phyloP scores from a whole-genome alignment of 1,140 invertebrate genomes.

The Calliphora vicina region DNA sequence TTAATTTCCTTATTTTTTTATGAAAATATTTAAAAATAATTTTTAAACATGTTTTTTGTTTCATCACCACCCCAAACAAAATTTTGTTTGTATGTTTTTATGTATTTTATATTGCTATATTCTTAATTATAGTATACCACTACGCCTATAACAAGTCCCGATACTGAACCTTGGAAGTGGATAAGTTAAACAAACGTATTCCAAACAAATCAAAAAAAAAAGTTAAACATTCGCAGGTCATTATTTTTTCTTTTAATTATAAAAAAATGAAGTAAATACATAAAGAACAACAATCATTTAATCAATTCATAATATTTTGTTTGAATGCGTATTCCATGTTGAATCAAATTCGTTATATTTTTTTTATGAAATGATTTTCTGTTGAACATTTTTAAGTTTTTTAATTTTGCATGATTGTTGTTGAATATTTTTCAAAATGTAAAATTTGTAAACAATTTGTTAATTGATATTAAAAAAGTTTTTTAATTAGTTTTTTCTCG shows the following conservation, averaged over 20 bases:
- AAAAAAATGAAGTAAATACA: not conserved
- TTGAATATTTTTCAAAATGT: not conserved
- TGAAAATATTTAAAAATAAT: not conserved
- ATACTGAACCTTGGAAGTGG: conserved; percentile 87
- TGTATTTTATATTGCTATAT: conserved; percentile 26
- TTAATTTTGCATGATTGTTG: conserved; percentile 27
- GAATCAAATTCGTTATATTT: not conserved
- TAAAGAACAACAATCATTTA: conserved; percentile 33
- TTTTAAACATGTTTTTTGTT: not conserved
- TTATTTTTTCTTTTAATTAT: conserved; percentile 37
- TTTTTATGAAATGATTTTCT: not conserved
- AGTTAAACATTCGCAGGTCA: conserved; percentile 42
- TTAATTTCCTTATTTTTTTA: not conserved
- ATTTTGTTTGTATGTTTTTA: conserved; percentile 19
- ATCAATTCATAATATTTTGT: not conserved
- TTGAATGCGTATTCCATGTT: conserved; percentile 19
- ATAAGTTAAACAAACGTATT: conserved; percentile 63
- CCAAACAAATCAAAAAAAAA: conserved; percentile 34
- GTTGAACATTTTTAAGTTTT: not conserved
- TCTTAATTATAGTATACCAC: conserved; percentile 70
- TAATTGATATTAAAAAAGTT: not conserved
- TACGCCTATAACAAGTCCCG: conserved; percentile 82
- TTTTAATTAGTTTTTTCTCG: not conserved
- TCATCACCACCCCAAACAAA: not conserved
- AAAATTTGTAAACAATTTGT: not conserved